Conservation (phyloP, 2,888 invertebrate genomes). For the Scrobipalpa costella region DNA sequence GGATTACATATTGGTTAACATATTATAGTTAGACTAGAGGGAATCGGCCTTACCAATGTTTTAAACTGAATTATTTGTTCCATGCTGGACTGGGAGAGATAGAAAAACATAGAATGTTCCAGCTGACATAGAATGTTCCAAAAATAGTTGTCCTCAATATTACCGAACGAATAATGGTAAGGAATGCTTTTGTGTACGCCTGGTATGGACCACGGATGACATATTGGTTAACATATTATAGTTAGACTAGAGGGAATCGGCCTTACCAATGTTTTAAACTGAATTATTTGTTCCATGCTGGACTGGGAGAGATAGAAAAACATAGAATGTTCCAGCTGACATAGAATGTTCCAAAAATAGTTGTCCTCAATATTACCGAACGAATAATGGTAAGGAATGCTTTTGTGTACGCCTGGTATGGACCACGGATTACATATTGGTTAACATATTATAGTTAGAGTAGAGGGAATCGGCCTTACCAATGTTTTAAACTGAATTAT, state of each 20-base stretch:
- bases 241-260: slow-evolving; percentile 40
- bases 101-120: background rate
- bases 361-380: slow-evolving; percentile 60
- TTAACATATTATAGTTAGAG: slow-evolving; percentile 48
- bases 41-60: slow-evolving; percentile 39
- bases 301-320: background rate
- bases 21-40: slow-evolving; percentile 43
- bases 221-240: slow-evolving; percentile 61
- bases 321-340: too few species aligned
- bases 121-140: too few species aligned
- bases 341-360: slow-evolving; percentile 48
- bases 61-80: slow-evolving; percentile 9
- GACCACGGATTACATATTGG: slow-evolving; percentile 65
- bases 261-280: slow-evolving; percentile 36
- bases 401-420: slow-evolving; percentile 51
- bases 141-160: slow-evolving; percentile 61
- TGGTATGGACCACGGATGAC: slow-evolving; percentile 51
- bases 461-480: slow-evolving; percentile 41
- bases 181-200: slow-evolving; percentile 66
- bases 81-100: background rate
- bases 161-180: slow-evolving; percentile 56
- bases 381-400: slow-evolving; percentile 65
- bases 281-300: slow-evolving; percentile 5
- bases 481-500: slow-evolving; percentile 20
- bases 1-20: slow-evolving; percentile 67